These are phyloP conservation scores for Salmo trutta DNA, from an alignment of 2,797 vertebrate species.

Conservation along the genomic window DNA sequence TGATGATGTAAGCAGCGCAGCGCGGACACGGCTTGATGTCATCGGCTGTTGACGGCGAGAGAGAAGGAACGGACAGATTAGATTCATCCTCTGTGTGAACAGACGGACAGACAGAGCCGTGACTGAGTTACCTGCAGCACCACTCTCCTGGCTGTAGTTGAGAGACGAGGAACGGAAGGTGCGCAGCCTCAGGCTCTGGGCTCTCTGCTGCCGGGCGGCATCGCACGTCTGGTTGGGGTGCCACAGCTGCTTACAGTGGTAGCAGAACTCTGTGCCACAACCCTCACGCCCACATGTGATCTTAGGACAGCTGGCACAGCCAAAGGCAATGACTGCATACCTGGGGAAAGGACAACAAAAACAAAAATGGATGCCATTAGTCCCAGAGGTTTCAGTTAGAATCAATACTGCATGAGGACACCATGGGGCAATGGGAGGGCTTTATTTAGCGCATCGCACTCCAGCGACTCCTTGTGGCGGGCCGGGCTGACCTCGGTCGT, in stretches of 20 bases:
- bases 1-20: conserved; percentile 96
- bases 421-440: no score
- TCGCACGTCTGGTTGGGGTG: conserved; percentile 98
- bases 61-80: neutral
- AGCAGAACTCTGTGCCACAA: no score
- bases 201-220: conserved; percentile 92
- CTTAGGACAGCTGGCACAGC: conserved; percentile 98
- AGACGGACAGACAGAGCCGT: neutral
- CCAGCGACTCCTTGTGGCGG: no score
- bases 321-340: conserved; percentile 96
- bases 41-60: conserved; percentile 76
- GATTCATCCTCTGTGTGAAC: neutral
- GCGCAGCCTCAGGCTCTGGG: conserved; percentile 87
- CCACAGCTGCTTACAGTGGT: conserved; percentile 82
- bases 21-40: conserved; percentile 97
- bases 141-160: conserved; percentile 96
- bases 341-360: conserved; percentile 56
- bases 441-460: no score
- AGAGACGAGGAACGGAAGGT: conserved; percentile 93
- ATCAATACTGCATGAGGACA: no score
- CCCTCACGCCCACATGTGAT: conserved; percentile 90
- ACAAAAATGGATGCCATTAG: neutral
- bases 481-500: no score
- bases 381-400: no score
- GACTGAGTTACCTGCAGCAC: conserved; percentile 84